Percentiles rank a stretch among this genome's conserved stretches.
Evolutionary conservation across 2,797 vertebrate species (phyloP).

Genomic region (Antennarius maculatus): DNA sequence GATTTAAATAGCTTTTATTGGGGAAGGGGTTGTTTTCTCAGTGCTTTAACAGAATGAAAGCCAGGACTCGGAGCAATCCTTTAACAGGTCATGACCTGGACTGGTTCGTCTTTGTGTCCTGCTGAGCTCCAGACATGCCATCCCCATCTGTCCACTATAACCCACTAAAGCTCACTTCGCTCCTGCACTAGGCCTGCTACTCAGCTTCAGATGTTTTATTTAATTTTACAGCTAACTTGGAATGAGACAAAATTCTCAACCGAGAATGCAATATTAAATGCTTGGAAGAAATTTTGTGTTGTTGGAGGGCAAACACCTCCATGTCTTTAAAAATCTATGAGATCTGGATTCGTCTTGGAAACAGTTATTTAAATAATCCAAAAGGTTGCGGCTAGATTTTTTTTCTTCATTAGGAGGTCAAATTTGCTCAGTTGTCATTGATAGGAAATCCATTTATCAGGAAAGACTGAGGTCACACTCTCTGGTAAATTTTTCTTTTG

Average conservation of each 20-base stretch:
- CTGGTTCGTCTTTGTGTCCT: slow-evolving; percentile 34
- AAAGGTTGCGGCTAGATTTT: background rate
- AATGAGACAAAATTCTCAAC: background rate
- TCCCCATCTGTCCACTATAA: slow-evolving; percentile 49
- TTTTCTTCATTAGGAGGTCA: background rate
- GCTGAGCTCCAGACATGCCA: slow-evolving; percentile 9
- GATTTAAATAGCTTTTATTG: background rate
- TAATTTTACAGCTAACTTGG: slow-evolving; percentile 1
- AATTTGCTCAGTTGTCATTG: background rate
- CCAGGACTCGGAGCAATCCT: slow-evolving; percentile 19
- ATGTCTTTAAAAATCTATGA: background rate
- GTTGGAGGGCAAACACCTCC: background rate
- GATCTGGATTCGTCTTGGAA: background rate
- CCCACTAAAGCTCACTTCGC: slow-evolving; percentile 11
- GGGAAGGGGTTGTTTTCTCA: background rate
- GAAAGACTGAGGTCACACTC: background rate
- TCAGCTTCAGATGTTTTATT: background rate
- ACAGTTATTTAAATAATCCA: background rate
- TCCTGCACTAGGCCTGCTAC: slow-evolving; percentile 3
- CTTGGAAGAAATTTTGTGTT: background rate
- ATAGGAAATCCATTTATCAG: background rate
- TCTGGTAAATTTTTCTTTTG: too few relatives aligned
- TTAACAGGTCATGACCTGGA: slow-evolving; percentile 39
- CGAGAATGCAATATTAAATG: slow-evolving; percentile 3
- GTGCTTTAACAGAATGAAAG: slow-evolving; percentile 13